A percentile compares a stretch with the other conserved stretches of the same genome.
Conservation (phyloP, 2,797 vertebrate species). For the Propithecus perrieri region DNA sequence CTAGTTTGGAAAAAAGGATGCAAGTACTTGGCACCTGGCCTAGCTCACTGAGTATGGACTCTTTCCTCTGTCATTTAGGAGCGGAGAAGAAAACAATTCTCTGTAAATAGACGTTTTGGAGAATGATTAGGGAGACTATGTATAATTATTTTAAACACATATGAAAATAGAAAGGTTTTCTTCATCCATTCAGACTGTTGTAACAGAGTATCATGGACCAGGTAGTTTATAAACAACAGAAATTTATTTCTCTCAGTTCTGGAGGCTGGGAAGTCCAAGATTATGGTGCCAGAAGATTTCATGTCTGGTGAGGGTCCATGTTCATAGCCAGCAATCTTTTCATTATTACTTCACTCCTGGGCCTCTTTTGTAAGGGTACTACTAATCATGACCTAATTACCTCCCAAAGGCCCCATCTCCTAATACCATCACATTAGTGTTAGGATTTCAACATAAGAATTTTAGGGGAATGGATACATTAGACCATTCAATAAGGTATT, state of each 20-base stretch:
- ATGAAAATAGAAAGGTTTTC: not conserved
- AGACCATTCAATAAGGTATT: not conserved
- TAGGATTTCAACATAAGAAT: not conserved
- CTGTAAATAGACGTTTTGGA: not conserved
- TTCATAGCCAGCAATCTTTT: not conserved
- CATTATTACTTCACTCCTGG: not conserved
- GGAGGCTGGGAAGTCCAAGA: not conserved
- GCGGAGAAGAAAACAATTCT: not conserved
- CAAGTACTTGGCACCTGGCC: not conserved
- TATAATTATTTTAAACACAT: slow-evolving; percentile 3
- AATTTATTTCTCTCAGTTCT: not conserved
- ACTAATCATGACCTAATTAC: not conserved
- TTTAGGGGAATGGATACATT: not conserved
- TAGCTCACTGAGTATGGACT: not conserved
- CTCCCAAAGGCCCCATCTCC: not conserved
- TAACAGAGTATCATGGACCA: not conserved
- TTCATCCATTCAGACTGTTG: not conserved
- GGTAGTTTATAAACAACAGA: not conserved
- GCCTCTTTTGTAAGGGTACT: not conserved
- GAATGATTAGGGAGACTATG: slow-evolving; percentile 7
- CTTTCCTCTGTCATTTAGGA: not conserved
- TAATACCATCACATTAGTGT: not conserved
- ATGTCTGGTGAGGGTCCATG: not conserved
- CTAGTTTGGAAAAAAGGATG: not conserved
- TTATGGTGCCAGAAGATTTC: not conserved